These are phyloP conservation scores for Hipposideros larvatus DNA, from an alignment of 2,797 vertebrate genomes.

Conservation along the genomic window DNA sequence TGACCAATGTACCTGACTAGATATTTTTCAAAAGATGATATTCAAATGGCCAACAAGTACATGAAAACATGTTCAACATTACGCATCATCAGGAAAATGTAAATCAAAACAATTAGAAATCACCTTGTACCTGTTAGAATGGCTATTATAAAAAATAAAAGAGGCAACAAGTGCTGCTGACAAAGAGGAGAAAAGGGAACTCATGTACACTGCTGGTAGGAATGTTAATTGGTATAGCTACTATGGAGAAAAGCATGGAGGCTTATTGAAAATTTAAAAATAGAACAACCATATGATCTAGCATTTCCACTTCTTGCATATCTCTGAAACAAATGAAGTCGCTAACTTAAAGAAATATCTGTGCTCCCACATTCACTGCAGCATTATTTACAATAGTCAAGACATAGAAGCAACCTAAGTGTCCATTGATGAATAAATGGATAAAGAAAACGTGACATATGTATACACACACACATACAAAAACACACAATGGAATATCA, in stretches of 20 bases:
- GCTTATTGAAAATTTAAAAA: background rate
- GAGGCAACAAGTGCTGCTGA: background rate
- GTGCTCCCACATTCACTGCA: background rate
- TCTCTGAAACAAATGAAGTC: background rate
- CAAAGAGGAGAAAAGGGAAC: background rate
- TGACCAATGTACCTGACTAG: background rate
- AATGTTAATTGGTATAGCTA: background rate
- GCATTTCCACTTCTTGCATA: background rate
- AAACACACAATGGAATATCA: background rate
- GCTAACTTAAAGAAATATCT: background rate
- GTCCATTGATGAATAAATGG: background rate
- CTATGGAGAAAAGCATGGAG: background rate
- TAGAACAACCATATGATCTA: background rate
- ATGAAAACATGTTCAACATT: background rate
- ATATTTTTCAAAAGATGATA: background rate
- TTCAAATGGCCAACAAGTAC: background rate
- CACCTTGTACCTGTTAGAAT: background rate
- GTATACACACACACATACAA: background rate
- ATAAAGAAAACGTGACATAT: background rate
- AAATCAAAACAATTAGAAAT: background rate
- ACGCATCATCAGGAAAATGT: background rate
- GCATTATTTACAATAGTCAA: background rate
- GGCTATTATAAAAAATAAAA: background rate
- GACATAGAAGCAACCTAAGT: background rate
- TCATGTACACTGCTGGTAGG: background rate